These are phyloP conservation scores for Melangyna quadrimaculata DNA, from an alignment of 2,888 invertebrate genomes.

Conservation along the genomic window DNA sequence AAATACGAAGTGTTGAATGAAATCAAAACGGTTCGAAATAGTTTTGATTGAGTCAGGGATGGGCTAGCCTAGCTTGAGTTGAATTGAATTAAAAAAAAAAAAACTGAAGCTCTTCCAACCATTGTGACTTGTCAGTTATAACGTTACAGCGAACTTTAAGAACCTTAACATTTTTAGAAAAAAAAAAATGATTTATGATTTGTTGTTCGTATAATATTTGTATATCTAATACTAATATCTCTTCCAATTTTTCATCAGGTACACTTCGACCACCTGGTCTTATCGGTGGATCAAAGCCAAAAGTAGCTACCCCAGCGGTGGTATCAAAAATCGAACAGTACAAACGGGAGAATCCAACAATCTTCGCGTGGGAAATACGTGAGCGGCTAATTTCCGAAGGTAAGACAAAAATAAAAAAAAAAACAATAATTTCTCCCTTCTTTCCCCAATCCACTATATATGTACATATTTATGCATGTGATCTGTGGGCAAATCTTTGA, in stretches of 20 bases:
- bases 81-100: no score
- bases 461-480: background rate
- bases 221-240: constrained; percentile 44
- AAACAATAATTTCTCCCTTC: constrained; percentile 54
- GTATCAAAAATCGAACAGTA: constrained; percentile 99
- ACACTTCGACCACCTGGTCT: constrained; percentile 94
- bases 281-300: constrained; percentile 97
- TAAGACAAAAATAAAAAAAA: constrained; percentile 81
- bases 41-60: no score
- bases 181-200: no score
- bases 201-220: no score
- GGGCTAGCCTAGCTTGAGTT: no score
- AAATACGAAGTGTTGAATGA: no score
- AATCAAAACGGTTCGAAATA: no score
- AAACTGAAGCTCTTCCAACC: no score
- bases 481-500: constrained; percentile 20
- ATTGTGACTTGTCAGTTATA: no score
- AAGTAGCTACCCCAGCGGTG: constrained; percentile 98
- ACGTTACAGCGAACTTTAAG: no score
- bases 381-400: constrained; percentile 98
- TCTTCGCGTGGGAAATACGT: constrained; percentile 99
- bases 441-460: background rate
- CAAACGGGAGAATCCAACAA: constrained; percentile 98
- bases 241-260: constrained; percentile 85
- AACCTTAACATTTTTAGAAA: no score